These are phyloP conservation scores for Sardina pilchardus DNA, from an alignment of 2,113 vertebrate species.

Conservation along the genomic window DNA sequence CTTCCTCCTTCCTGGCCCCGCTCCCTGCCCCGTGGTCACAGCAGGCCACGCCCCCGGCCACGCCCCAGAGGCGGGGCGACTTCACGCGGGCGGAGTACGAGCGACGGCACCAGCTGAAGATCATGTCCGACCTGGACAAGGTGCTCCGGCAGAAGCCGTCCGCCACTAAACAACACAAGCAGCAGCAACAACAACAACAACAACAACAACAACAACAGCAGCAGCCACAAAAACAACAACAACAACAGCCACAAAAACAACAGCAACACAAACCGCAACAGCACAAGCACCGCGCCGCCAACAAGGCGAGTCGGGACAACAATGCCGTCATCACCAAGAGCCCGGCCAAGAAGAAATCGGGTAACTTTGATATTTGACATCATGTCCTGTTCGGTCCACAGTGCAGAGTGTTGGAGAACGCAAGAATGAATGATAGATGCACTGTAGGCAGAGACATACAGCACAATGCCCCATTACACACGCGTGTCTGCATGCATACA, in stretches of 20 bases:
- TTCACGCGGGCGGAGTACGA: conserved; percentile 82
- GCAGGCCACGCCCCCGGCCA: conserved; percentile 66
- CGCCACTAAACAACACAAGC: conserved; percentile 16
- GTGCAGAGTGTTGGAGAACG: conserved; percentile 8
- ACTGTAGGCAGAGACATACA: no score
- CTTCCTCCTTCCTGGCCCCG: conserved; percentile 26
- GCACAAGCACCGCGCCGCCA: conserved; percentile 76
- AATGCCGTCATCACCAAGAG: conserved; percentile 78
- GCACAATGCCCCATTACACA: no score
- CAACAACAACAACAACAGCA: background rate
- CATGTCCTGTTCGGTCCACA: background rate
- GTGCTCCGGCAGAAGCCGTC: conserved; percentile 67
- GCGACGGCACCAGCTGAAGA: conserved; percentile 78
- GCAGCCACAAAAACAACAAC: background rate
- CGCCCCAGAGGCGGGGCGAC: conserved; percentile 71
- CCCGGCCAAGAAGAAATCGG: conserved; percentile 70
- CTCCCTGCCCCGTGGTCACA: conserved; percentile 50
- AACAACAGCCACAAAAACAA: conserved; percentile 22
- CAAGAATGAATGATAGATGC: no score
- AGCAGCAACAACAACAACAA: background rate
- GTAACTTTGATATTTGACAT: conserved; percentile 54
- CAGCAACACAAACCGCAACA: conserved; percentile 31
- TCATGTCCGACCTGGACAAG: conserved; percentile 78
- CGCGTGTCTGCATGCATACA: no score
- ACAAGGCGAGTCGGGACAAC: conserved; percentile 68